Evolutionary conservation across 2,797 vertebrate species (phyloP).

Genomic region (Rhodeus uyekii): DNA sequence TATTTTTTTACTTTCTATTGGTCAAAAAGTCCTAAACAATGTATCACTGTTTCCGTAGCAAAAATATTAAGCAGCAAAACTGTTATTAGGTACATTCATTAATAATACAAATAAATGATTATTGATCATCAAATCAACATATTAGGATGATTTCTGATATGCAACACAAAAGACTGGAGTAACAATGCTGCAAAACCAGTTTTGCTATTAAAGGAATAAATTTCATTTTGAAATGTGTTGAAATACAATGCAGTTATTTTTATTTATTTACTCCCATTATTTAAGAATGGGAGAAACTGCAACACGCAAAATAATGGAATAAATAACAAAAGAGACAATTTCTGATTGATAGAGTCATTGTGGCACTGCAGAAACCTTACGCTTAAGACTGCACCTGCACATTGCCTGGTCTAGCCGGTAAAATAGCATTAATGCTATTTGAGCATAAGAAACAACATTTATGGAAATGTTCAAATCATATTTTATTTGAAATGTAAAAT

Average conservation of each 20-base stretch:
- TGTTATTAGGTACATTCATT: neutral
- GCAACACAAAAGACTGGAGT: neutral
- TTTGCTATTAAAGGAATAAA: neutral
- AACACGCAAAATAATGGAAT: no score
- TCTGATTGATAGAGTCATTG: no score
- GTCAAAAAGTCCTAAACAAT: neutral
- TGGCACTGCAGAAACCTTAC: no score
- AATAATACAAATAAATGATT: neutral
- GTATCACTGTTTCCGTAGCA: neutral
- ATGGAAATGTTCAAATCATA: no score
- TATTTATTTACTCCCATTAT: no score
- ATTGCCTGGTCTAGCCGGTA: no score
- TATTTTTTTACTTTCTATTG: neutral
- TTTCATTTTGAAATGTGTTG: neutral
- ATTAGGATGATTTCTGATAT: neutral
- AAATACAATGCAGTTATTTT: neutral
- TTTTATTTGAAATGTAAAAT: no score
- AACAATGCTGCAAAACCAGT: neutral
- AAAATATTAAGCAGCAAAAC: neutral
- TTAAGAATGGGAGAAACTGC: no score
- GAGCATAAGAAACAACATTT: no score
- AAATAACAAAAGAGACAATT: no score
- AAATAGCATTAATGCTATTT: no score
- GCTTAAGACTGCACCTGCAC: no score
- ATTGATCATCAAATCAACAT: neutral